Evolutionary conservation across 1,140 invertebrate species (phyloP).

Genomic region (Drosophila navojoa): DNA sequence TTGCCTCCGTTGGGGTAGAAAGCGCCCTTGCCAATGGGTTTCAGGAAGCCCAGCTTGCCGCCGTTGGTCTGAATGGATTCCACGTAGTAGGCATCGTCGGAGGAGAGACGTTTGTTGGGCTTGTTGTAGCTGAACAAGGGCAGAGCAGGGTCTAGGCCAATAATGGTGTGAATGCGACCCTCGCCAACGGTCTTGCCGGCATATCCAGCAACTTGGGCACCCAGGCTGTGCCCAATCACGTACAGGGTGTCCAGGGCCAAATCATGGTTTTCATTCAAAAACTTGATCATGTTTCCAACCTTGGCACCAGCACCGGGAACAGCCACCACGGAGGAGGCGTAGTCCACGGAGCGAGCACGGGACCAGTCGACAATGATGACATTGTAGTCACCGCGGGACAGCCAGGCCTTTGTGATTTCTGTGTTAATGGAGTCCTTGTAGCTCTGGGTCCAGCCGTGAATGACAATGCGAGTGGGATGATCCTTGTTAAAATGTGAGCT

Average conservation of each 20-base stretch:
- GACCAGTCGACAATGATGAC: slow-evolving; percentile 85
- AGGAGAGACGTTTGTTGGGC: slow-evolving; percentile 72
- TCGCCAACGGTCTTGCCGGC: slow-evolving; percentile 77
- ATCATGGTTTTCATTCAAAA: slow-evolving; percentile 47
- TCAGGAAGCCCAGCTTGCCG: slow-evolving; percentile 83
- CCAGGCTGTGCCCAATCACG: slow-evolving; percentile 69
- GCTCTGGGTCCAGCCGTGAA: slow-evolving; percentile 51
- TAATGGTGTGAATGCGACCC: slow-evolving; percentile 43
- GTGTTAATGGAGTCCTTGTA: slow-evolving; percentile 24
- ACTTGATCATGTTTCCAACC: slow-evolving; percentile 55
- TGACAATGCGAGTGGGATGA: slow-evolving; percentile 41
- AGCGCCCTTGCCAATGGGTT: slow-evolving; percentile 82
- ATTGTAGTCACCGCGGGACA: slow-evolving; percentile 84
- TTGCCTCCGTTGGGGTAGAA: slow-evolving; percentile 84
- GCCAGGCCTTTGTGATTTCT: slow-evolving; percentile 71
- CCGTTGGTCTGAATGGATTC: slow-evolving; percentile 85
- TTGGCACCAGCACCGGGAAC: slow-evolving; percentile 84
- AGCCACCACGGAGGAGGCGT: slow-evolving; percentile 82
- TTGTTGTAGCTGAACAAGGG: slow-evolving; percentile 64
- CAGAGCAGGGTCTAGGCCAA: slow-evolving; percentile 83
- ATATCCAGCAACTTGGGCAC: slow-evolving; percentile 84
- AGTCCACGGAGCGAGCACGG: slow-evolving; percentile 79
- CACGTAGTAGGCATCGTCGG: slow-evolving; percentile 57
- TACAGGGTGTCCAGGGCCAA: slow-evolving; percentile 22
- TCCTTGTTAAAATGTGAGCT: slow-evolving; percentile 32